Conservation (phyloP, 2,797 vertebrate genomes). For the Peromyscus attwateri region DNA sequence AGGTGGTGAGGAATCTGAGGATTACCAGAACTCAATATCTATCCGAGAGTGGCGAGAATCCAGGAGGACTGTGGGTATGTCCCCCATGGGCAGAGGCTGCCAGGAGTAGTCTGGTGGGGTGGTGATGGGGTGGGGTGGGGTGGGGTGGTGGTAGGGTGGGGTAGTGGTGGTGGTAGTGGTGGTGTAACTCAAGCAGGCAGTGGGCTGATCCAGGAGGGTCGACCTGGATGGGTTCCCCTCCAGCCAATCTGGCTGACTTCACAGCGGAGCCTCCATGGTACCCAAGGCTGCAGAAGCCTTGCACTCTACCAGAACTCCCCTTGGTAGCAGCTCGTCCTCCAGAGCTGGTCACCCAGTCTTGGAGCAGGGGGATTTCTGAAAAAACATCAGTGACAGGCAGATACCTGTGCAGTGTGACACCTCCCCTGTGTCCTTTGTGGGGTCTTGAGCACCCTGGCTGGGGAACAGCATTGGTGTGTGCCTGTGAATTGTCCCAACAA, state of each 20-base stretch:
- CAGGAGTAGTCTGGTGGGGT: too few species aligned
- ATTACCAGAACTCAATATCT: constrained; percentile 85
- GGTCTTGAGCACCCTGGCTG: not conserved
- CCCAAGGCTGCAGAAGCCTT: not conserved
- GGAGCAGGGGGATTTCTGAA: not conserved
- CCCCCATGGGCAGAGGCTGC: not conserved
- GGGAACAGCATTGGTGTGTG: fast-evolving
- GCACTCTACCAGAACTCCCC: fast-evolving
- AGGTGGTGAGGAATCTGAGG: constrained; percentile 8
- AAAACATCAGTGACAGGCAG: not conserved
- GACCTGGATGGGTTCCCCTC: not conserved
- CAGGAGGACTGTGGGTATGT: constrained; percentile 64
- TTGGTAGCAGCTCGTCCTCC: not conserved
- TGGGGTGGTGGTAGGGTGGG: too few species aligned
- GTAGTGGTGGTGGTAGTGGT: too few species aligned
- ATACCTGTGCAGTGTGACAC: not conserved
- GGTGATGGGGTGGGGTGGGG: not conserved
- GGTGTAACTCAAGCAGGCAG: too few species aligned
- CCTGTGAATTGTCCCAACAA: not conserved
- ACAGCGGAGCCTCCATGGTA: fast-evolving
- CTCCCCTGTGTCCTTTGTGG: not conserved
- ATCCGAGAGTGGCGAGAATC: constrained; percentile 82
- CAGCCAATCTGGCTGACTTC: not conserved
- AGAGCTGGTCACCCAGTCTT: not conserved
- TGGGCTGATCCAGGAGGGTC: not conserved